Percentiles rank a stretch among this genome's conserved stretches.
These are phyloP conservation scores for Apistogramma diplotaenia DNA, from an alignment of 2,113 vertebrate species.

Conservation along the genomic window DNA sequence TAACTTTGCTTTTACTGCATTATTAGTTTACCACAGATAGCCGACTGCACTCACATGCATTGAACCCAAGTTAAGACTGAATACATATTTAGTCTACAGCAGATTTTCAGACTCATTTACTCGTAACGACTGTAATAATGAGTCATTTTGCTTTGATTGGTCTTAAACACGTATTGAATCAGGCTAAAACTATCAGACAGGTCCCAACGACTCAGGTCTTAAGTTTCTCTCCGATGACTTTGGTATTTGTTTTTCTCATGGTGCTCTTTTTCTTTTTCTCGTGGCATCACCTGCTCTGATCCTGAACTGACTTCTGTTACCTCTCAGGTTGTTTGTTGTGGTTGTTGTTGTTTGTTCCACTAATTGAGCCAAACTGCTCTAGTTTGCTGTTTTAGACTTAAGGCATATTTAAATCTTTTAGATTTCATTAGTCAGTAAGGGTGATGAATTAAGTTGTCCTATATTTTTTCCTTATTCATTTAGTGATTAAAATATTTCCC, in stretches of 20 bases:
- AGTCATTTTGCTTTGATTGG: neutral
- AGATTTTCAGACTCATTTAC: neutral
- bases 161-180: neutral
- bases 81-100: fast-evolving
- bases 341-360: neutral
- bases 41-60: neutral
- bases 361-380: neutral
- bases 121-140: neutral
- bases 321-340: neutral
- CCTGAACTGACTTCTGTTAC: neutral
- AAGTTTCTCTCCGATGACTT: neutral
- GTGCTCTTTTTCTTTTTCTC: neutral
- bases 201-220: neutral
- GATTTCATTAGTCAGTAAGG: neutral
- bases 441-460: neutral
- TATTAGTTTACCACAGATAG: neutral
- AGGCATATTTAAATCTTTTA: neutral
- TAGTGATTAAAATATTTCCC: constrained; percentile 10
- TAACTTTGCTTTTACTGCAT: neutral
- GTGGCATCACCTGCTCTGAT: neutral
- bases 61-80: too few species aligned
- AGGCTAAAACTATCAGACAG: neutral
- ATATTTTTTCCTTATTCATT: neutral
- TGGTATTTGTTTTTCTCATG: neutral
- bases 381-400: neutral